These are phyloP conservation scores for Erebia ligea DNA, from an alignment of 2,888 invertebrate species.

Conservation along the genomic window DNA sequence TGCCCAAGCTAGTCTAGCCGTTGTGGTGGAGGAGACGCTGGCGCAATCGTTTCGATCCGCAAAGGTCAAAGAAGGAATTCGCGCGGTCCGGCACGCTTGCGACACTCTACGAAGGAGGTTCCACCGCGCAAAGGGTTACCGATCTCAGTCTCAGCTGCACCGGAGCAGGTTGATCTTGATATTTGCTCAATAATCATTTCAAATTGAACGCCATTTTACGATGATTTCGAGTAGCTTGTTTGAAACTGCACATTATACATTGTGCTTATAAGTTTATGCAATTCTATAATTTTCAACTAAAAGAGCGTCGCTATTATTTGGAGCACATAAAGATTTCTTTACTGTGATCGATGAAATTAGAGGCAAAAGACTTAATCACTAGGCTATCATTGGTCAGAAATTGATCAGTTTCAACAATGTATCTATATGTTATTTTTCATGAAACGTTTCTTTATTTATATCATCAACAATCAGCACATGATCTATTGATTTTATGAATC, in stretches of 20 bases:
- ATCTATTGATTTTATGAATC: too few relatives aligned
- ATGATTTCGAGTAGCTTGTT: conserved; percentile 21
- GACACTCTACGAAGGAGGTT: conserved; percentile 70
- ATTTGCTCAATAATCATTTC: conserved; percentile 44
- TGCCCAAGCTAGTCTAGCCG: conserved; percentile 78
- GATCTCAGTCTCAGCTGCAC: conserved; percentile 49
- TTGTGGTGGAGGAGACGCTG: conserved; percentile 68
- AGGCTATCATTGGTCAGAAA: too few relatives aligned
- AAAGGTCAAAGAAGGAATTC: conserved; percentile 82
- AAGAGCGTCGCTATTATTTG: neutral
- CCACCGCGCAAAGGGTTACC: conserved; percentile 55
- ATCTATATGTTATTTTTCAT: too few relatives aligned
- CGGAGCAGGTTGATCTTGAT: conserved; percentile 49
- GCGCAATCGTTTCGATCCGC: conserved; percentile 79
- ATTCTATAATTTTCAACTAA: neutral
- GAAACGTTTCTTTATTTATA: too few relatives aligned
- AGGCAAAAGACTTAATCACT: too few relatives aligned
- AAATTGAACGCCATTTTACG: conserved; percentile 41
- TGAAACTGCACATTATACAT: conserved; percentile 23
- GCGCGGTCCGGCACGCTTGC: conserved; percentile 78
- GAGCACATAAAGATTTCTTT: neutral
- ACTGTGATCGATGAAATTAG: too few relatives aligned
- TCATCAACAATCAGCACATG: too few relatives aligned
- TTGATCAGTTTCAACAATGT: too few relatives aligned
- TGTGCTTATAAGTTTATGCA: neutral